phyloP scores from a whole-genome alignment of 2,797 vertebrate species.

The Yasuhikotakia modesta region DNA sequence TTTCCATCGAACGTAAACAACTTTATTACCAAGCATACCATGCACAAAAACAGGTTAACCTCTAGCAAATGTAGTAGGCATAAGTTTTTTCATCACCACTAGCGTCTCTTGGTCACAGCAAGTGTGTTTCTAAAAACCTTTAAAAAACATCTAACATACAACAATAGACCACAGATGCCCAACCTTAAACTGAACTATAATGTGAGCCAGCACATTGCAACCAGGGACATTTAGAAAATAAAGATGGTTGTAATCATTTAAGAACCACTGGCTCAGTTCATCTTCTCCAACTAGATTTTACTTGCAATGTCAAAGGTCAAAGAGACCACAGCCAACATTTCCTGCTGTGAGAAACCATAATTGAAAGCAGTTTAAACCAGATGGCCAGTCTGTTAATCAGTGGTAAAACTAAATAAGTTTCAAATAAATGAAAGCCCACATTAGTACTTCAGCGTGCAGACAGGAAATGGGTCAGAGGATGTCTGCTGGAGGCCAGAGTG shows the following conservation, averaged over 20 bases:
- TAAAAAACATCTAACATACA: neutral
- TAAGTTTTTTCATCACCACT: too few species aligned
- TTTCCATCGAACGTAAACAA: too few species aligned
- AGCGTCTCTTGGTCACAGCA: too few species aligned
- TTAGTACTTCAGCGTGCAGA: neutral
- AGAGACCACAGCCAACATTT: neutral
- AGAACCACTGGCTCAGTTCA: neutral
- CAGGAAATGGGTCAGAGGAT: slow-evolving; percentile 47
- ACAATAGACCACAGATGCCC: neutral
- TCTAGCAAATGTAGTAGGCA: neutral
- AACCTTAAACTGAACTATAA: neutral
- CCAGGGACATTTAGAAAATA: too few species aligned
- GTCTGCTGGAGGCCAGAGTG: slow-evolving; percentile 32
- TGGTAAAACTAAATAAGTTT: neutral
- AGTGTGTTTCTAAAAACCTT: too few species aligned
- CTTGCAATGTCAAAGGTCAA: neutral
- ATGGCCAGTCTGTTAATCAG: neutral
- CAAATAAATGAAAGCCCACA: slow-evolving; percentile 7
- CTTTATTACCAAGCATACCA: too few species aligned
- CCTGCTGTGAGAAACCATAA: neutral
- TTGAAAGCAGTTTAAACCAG: neutral
- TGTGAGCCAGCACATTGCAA: neutral
- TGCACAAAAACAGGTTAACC: neutral
- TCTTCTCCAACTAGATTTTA: neutral
- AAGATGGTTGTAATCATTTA: too few species aligned